phyloP scores from a whole-genome alignment of 2,888 invertebrate species.

The Ophioninae sp. region DNA sequence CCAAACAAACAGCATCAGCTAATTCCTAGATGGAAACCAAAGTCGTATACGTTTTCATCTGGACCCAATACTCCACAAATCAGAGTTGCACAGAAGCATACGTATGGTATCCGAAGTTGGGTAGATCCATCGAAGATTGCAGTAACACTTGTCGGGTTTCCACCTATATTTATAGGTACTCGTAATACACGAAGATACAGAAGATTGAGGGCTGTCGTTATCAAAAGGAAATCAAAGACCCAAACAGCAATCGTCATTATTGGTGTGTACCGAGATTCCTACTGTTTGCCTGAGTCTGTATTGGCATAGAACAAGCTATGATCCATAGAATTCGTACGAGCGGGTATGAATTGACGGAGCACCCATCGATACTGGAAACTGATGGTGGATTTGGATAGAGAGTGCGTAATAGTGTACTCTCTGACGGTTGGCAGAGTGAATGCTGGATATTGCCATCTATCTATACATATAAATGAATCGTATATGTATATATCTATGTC shows the following conservation, averaged over 20 bases:
- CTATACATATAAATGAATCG: background rate
- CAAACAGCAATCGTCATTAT: slow-evolving; percentile 48
- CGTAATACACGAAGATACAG: slow-evolving; percentile 5
- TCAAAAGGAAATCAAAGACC: slow-evolving; percentile 23
- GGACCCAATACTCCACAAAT: background rate
- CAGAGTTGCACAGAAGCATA: background rate
- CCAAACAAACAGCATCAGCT: slow-evolving; percentile 47
- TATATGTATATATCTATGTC: slow-evolving; percentile 19
- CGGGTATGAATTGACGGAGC: slow-evolving; percentile 37
- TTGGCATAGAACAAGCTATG: slow-evolving; percentile 44
- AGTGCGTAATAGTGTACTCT: slow-evolving; percentile 39
- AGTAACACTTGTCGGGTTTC: background rate
- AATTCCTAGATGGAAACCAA: slow-evolving; percentile 62
- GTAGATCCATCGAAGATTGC: slow-evolving; percentile 16
- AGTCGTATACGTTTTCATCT: slow-evolving; percentile 26
- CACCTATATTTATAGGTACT: background rate
- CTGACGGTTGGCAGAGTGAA: slow-evolving; percentile 18
- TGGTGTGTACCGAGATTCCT: slow-evolving; percentile 35
- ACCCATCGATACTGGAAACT: slow-evolving; percentile 24
- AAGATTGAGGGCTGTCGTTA: slow-evolving; percentile 24
- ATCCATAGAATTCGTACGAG: slow-evolving; percentile 40
- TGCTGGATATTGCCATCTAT: slow-evolving; percentile 21
- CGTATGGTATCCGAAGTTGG: slow-evolving; percentile 10
- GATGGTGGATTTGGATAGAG: slow-evolving; percentile 26
- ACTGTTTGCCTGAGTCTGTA: slow-evolving; percentile 17